These are phyloP conservation scores for Onychomys arenicola DNA, from an alignment of 2,797 vertebrate species.

Conservation along the genomic window DNA sequence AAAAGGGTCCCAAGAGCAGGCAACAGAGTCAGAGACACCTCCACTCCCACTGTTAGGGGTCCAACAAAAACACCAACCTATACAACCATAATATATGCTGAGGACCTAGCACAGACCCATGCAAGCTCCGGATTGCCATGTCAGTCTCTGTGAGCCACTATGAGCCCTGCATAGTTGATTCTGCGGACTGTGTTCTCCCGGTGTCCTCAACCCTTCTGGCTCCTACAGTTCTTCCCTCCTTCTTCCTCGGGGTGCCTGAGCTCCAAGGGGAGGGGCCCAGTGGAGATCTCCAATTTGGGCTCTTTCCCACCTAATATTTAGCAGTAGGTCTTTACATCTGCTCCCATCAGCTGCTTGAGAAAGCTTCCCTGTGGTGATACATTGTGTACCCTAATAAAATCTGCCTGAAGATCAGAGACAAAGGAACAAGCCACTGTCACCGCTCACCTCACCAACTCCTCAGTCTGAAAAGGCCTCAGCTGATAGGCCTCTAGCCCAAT, in stretches of 20 bases:
- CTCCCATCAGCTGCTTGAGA: background rate
- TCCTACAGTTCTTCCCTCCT: background rate
- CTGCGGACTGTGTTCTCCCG: background rate
- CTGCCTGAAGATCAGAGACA: too few species aligned
- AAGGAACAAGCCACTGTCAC: too few species aligned
- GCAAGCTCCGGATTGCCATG: background rate
- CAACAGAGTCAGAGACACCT: background rate
- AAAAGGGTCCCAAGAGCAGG: background rate
- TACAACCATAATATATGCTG: background rate
- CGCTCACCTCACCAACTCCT: too few species aligned
- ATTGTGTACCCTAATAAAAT: too few species aligned
- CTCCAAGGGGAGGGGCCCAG: background rate
- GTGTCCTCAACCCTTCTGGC: background rate
- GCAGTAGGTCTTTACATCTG: background rate
- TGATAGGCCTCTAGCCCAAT: too few species aligned
- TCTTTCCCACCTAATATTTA: background rate
- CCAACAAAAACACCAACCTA: background rate
- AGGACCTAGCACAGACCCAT: background rate
- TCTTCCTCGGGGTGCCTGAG: background rate
- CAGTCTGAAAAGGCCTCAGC: too few species aligned
- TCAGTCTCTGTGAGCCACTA: background rate
- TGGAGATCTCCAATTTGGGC: background rate
- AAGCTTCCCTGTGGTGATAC: too few species aligned
- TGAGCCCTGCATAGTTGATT: background rate
- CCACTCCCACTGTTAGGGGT: background rate